Percentiles rank a stretch among this genome's conserved stretches.
Evolutionary conservation across 1,140 invertebrate genomes (phyloP).

Genomic region (Leptinotarsa texana): DNA sequence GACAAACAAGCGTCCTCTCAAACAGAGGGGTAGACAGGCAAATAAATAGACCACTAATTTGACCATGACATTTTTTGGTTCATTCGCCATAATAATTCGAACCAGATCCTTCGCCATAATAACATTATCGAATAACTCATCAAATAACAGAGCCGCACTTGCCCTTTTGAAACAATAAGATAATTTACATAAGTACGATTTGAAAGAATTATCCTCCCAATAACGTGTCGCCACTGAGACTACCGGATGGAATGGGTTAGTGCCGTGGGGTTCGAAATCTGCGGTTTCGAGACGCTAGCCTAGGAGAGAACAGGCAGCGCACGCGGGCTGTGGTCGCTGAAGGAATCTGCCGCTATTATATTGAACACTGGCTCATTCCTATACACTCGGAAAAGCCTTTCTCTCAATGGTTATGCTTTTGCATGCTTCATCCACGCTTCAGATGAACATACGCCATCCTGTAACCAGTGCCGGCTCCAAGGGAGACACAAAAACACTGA

Average conservation of each 20-base stretch:
- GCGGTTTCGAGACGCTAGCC: slow-evolving; percentile 56
- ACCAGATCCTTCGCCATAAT: too few species aligned
- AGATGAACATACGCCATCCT: background rate
- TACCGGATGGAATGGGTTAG: background rate
- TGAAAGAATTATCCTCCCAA: background rate
- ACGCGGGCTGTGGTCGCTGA: slow-evolving; percentile 54
- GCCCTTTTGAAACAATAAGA: too few species aligned
- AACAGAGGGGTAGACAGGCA: too few species aligned
- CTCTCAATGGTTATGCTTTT: slow-evolving; percentile 18
- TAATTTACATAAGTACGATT: too few species aligned
- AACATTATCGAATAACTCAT: too few species aligned
- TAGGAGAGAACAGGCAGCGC: slow-evolving; percentile 50
- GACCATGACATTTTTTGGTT: too few species aligned
- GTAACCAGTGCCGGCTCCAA: too few species aligned
- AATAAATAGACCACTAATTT: too few species aligned
- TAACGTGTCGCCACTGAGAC: background rate
- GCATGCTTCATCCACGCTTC: slow-evolving; percentile 13
- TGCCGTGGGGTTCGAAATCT: slow-evolving; percentile 52
- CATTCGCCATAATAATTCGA: too few species aligned
- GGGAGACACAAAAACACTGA: too few species aligned
- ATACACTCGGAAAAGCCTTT: slow-evolving; percentile 13
- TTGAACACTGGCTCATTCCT: slow-evolving; percentile 50
- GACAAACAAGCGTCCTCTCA: too few species aligned
- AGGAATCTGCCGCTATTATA: slow-evolving; percentile 56
- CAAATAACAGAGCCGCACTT: too few species aligned